Base-by-base conservation (phyloP, 2,113 vertebrate genomes). In the Varanus salvator region DNA sequence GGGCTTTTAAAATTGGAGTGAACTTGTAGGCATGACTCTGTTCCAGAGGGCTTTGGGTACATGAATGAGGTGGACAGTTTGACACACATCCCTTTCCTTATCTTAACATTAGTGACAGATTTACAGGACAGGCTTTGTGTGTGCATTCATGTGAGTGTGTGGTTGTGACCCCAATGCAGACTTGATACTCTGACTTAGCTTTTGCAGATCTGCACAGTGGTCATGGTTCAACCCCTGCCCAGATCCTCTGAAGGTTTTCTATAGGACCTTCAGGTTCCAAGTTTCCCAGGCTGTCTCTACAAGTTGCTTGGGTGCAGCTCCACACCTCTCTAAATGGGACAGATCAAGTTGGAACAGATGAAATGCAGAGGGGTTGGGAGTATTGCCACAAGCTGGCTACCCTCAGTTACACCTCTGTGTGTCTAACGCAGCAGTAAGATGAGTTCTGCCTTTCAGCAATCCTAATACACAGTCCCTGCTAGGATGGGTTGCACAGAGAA, bases 41-140 rank as follows among this genome's bases (percentile, higher is more conserved):
- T n/a, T 48, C 64, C 48, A 81, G 8, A 19, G 5, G 6, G 52
- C 4, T 81, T n/a, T 66, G 75, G 11, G 38, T 19, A 31, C 66
- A 31, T 19, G 81, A 69, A 44, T 54, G 25, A 71, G n/a, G 87
- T 38, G 4, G 48, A 34, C n/a, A 4, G 12, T 81, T 88, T 81
- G 57, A 72, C 57, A 64, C 54, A 14, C 44, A 11, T 54, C 52
- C 72, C 31, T 77, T 77, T 77, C 72, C 23, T 68, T 4, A 17
- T 83, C 38, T 66, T 82, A 19, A 83, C 25, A 83, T 3, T 77
- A 89, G n/a, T 84, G 74, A 84, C 52, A 50, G 34, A 52, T 85
- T 69, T 68, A 84, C 84, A 68, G 77, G 64, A 60, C 34, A 6
- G 7, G 29, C 48, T 76, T 81, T 19, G 38, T 44, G 38, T 44